Evolutionary conservation across 2,797 vertebrate species (phyloP).

Genomic region (Onychomys arenicola): DNA sequence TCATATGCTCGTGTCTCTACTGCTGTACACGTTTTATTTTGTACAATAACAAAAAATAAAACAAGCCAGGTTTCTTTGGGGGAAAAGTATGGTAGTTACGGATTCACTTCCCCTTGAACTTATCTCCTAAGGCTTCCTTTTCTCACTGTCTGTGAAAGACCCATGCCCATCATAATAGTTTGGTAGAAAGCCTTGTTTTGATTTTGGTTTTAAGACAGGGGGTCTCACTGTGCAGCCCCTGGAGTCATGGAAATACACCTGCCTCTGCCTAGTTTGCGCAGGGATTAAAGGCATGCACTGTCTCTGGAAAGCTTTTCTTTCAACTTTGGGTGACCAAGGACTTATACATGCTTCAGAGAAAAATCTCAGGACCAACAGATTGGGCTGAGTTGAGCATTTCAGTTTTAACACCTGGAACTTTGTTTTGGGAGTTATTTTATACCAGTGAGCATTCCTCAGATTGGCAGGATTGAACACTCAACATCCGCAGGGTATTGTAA

Average conservation of each 20-base stretch:
- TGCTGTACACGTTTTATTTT: background rate
- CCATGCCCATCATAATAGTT: too few relatives aligned
- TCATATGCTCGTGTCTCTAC: background rate
- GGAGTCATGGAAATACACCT: background rate
- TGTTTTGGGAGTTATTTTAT: background rate
- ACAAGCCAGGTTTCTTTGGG: background rate
- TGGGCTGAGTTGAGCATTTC: background rate
- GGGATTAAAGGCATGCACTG: background rate
- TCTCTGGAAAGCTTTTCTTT: background rate
- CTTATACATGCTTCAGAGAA: background rate
- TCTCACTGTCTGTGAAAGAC: background rate
- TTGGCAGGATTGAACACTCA: background rate
- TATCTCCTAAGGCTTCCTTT: background rate
- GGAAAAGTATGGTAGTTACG: background rate
- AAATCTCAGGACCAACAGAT: background rate
- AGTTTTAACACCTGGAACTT: background rate
- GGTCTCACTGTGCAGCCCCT: background rate
- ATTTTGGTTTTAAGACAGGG: background rate
- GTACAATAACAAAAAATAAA: slow-evolving; percentile 24
- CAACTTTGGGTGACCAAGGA: background rate
- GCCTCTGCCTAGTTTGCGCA: background rate
- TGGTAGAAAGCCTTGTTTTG: background rate
- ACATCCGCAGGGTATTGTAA: background rate
- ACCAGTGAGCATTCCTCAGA: background rate
- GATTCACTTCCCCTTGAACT: background rate